phyloP scores from a whole-genome alignment of 2,888 invertebrate genomes.

The Synergus itoensis region DNA sequence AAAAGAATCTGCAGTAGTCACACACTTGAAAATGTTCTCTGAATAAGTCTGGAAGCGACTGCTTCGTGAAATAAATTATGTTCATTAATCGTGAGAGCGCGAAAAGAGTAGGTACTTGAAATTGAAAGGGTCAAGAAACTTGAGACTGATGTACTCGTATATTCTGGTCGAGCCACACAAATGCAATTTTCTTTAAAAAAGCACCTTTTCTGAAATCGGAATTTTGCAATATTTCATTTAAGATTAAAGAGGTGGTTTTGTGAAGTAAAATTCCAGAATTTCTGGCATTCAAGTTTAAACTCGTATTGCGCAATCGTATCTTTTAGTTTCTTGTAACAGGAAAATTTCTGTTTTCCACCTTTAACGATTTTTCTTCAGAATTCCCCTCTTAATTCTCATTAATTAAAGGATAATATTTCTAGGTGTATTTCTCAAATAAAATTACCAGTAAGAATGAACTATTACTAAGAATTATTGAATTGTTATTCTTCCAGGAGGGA shows the following conservation, averaged over 20 bases:
- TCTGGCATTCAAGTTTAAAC: background rate
- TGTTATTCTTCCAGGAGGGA: background rate
- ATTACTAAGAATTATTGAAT: too few species aligned
- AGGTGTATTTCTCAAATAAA: background rate
- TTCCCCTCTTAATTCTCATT: background rate
- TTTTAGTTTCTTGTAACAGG: background rate
- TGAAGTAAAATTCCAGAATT: background rate
- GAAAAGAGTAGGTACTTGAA: background rate
- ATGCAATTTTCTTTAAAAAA: background rate
- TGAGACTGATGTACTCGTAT: background rate
- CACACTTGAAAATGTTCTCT: conserved; percentile 4
- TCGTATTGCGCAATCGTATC: background rate
- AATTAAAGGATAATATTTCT: background rate
- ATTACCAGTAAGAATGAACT: too few species aligned
- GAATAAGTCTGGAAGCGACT: conserved; percentile 2
- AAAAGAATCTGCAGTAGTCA: conserved; percentile 1
- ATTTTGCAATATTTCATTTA: background rate
- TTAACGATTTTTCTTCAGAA: background rate
- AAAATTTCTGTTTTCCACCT: background rate
- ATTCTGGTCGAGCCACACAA: background rate
- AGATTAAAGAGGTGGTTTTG: background rate
- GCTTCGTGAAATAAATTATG: conserved; percentile 17
- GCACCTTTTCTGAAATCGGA: background rate
- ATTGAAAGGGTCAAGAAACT: conserved; percentile 14
- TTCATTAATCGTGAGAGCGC: conserved; percentile 11